Evolutionary conservation across 2,888 invertebrate genomes (phyloP), one percentile per base, ranked within the genome.

Genomic region (Drosophila multiciliata): DNA sequence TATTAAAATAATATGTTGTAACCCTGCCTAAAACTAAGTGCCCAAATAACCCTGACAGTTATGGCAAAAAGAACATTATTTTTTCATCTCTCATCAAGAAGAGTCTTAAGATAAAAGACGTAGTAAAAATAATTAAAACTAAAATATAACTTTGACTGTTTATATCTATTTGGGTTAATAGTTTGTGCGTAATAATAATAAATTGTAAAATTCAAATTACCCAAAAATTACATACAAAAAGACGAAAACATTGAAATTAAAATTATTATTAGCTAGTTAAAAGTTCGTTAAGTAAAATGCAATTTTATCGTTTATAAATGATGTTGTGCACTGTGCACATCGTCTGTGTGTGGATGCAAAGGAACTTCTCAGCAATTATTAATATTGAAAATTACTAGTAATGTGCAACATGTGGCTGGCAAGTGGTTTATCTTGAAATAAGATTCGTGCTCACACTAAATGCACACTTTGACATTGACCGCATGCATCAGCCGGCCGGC

Each of bases 361-460:
- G 78, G 87, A 82, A 84, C 81, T 75, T 68, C 72, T 49, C 50
- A 64, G 71, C 78, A 74, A 82, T 79, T 79, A 79, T 68, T 77
- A 79, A 66, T 71, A 75, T 82, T 82, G 80, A 75, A 80, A 85
- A 83, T 84, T 82, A 75, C 77, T 67, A 73, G 78, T 80, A 85
- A 80, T 87, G 73, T 73, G 74, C 70, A 78, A 48, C 83, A 62
- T 82, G 77, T 72, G 82, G 78, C 45, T 75, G 70, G 60, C 82
- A 83, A 89, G 89, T 83, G 74, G 91, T 91, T 91, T 87, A 76
- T 91, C 91, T 91, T 91, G 90, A 91, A 90, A 86, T 87, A 82
- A 55, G 72, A 87, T 91, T 91, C 87, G 75, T 64, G 75, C 65
- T 79, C 76, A 77, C 73, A 81, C 69, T 64, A 59, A 45, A 53